These are phyloP conservation scores for Caenorhabditis auriculariae DNA, from an alignment of 2,888 invertebrate genomes.

Conservation along the genomic window DNA sequence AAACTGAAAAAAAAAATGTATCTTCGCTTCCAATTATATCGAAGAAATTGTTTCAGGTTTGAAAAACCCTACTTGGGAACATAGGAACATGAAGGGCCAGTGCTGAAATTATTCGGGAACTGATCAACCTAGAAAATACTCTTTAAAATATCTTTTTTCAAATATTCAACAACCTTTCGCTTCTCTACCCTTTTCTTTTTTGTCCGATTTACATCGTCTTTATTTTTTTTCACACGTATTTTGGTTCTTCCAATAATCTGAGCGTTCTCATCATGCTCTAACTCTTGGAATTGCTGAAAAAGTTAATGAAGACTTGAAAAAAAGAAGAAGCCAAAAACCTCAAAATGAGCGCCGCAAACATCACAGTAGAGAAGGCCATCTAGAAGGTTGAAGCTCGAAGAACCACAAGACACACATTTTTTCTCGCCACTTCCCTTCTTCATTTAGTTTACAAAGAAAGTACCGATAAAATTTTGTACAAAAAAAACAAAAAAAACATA, in stretches of 20 bases:
- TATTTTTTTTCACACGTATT: not conserved
- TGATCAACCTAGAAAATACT: too few relatives aligned
- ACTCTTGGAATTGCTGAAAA: slow-evolving; percentile 5
- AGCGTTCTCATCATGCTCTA: slow-evolving; percentile 1
- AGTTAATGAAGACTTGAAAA: not conserved
- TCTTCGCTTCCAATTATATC: too few relatives aligned
- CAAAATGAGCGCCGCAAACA: slow-evolving; percentile 4
- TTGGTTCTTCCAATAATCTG: too few relatives aligned
- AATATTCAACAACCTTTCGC: not conserved
- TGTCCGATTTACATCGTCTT: not conserved
- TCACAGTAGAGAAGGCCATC: slow-evolving; percentile 5
- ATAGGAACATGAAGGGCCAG: too few relatives aligned
- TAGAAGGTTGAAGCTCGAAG: not conserved
- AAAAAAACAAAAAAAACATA: too few relatives aligned
- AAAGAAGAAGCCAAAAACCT: not conserved
- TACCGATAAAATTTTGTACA: too few relatives aligned
- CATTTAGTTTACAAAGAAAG: too few relatives aligned
- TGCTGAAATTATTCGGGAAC: too few relatives aligned
- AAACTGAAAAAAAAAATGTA: too few relatives aligned
- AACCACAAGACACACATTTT: slow-evolving; percentile 4
- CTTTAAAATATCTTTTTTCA: not conserved
- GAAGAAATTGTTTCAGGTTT: too few relatives aligned
- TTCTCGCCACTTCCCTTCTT: too few relatives aligned
- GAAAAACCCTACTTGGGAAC: too few relatives aligned
- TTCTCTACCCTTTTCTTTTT: not conserved